These are phyloP conservation scores for Styela clava DNA, from an alignment of 23 tunicate species.

Conservation along the genomic window DNA sequence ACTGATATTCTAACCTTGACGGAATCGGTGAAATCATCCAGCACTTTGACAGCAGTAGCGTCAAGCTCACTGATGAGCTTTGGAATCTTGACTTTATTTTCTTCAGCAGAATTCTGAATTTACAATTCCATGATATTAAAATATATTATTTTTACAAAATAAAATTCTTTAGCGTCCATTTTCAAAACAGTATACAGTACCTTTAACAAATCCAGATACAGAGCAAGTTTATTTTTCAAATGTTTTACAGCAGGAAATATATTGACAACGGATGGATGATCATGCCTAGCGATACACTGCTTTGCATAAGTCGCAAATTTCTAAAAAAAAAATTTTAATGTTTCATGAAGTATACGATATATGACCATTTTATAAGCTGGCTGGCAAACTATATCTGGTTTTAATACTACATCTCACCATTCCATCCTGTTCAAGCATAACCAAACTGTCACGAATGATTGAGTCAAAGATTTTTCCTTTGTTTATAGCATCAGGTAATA, in stretches of 20 bases:
- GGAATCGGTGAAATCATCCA: conserved; percentile 86
- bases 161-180: too few relatives aligned
- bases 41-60: conserved; percentile 46
- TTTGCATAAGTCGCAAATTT: conserved; percentile 70
- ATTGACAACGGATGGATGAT: conserved; percentile 76
- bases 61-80: conserved; percentile 72
- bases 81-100: conserved; percentile 35
- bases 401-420: conserved; percentile 32
- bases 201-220: conserved; percentile 42
- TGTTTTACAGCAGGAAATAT: conserved; percentile 89
- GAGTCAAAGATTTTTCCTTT: conserved; percentile 43
- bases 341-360: neutral
- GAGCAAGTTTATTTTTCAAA: conserved; percentile 38
- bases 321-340: conserved; percentile 14
- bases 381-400: neutral
- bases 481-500: conserved; percentile 37
- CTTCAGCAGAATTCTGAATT: conserved; percentile 31
- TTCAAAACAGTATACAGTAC: neutral
- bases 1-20: conserved; percentile 43
- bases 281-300: conserved; percentile 70
- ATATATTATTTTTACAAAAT: too few relatives aligned
- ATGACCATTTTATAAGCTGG: neutral
- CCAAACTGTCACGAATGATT: conserved; percentile 46
- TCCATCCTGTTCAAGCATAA: conserved; percentile 48
- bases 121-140: too few relatives aligned